These are phyloP conservation scores for Chlamydotis undulata DNA, from an alignment of 2,113 vertebrate species.

Conservation along the genomic window DNA sequence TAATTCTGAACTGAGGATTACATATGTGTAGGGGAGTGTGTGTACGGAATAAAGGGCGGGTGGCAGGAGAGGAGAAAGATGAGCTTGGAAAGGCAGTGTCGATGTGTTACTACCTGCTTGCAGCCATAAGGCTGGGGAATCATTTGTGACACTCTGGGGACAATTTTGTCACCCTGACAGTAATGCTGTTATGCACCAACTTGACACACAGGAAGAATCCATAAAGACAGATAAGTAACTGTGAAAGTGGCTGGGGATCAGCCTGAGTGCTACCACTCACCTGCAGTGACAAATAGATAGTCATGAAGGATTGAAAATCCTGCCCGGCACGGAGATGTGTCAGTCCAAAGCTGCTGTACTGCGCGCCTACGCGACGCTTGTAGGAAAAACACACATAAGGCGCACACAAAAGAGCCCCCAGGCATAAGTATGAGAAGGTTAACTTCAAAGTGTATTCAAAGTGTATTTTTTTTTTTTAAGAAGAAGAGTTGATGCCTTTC, in stretches of 20 bases:
- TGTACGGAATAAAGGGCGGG: neutral
- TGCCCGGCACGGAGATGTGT: constrained; percentile 72
- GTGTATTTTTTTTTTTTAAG: neutral
- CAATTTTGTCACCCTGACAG: constrained; percentile 87
- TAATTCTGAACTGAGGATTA: neutral
- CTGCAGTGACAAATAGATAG: constrained; percentile 83
- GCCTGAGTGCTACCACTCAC: constrained; percentile 81
- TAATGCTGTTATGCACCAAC: constrained; percentile 83
- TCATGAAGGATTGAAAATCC: constrained; percentile 81
- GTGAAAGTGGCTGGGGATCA: constrained; percentile 83
- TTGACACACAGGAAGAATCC: constrained; percentile 85
- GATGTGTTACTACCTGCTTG: constrained; percentile 59
- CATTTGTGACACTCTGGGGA: constrained; percentile 84
- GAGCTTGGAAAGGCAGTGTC: constrained; percentile 35
- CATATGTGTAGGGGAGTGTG: accelerated
- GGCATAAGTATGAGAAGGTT: neutral
- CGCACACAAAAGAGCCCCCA: neutral
- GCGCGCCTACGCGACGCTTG: neutral
- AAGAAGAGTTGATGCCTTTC: neutral
- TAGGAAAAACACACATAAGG: neutral
- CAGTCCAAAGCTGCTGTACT: constrained; percentile 59
- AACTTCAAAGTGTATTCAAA: neutral
- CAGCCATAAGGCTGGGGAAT: constrained; percentile 77
- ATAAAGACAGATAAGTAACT: constrained; percentile 89
- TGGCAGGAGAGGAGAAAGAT: constrained; percentile 22